Evolutionary conservation across 2,113 vertebrate species (phyloP).

Genomic region (Hassar affinis): DNA sequence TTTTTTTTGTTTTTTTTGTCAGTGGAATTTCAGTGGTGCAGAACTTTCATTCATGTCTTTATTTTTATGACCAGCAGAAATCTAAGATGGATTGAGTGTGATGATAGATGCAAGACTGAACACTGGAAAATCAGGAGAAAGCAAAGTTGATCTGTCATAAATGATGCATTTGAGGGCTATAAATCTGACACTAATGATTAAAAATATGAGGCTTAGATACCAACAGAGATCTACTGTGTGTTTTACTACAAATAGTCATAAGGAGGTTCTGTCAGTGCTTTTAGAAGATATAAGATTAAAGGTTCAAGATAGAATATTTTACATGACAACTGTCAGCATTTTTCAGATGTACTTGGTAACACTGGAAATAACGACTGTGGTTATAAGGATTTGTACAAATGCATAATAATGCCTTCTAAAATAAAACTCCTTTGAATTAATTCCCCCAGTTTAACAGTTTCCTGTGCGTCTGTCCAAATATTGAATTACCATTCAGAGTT

Average conservation of each 20-base stretch:
- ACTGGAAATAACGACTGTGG: not conserved
- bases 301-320: not conserved
- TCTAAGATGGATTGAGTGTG: not conserved
- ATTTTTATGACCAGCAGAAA: constrained; percentile 42
- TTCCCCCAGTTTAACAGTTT: constrained; percentile 44
- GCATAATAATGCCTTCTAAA: constrained; percentile 49
- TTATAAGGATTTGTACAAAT: constrained; percentile 22
- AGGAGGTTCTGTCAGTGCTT: not conserved
- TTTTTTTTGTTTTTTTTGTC: not conserved
- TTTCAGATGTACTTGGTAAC: constrained; percentile 23
- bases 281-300: not conserved
- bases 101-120: not conserved
- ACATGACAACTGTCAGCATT: constrained; percentile 8
- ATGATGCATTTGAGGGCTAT: constrained; percentile 1
- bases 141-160: not conserved
- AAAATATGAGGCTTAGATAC: not conserved
- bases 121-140: not conserved
- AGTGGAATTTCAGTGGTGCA: not conserved
- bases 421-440: constrained; percentile 38
- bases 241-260: not conserved
- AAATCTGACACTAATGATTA: constrained; percentile 2
- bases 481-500: constrained; percentile 57
- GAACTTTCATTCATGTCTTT: not conserved
- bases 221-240: not conserved
- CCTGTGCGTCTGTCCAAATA: constrained; percentile 48